Percentiles rank a stretch among this genome's conserved stretches.
These are phyloP conservation scores for Benthosema pterotum DNA, from an alignment of 2,797 vertebrate genomes.

Conservation along the genomic window DNA sequence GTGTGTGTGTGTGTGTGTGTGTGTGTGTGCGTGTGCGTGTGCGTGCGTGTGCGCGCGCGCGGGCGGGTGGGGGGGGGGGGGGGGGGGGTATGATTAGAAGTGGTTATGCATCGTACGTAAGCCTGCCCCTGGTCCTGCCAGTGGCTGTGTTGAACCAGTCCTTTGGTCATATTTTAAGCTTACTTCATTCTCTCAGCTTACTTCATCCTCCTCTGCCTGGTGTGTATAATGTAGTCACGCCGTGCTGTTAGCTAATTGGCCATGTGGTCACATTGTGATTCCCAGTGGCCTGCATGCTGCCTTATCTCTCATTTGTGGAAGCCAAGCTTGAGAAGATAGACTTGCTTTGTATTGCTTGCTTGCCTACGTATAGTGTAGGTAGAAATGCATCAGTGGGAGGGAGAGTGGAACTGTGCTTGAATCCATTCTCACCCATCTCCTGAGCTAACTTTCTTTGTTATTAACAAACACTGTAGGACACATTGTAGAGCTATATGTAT, in stretches of 20 bases:
- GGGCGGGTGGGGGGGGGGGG: no score
- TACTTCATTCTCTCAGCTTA: slow-evolving; percentile 3
- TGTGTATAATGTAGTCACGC: no score
- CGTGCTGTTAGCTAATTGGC: slow-evolving; percentile 6
- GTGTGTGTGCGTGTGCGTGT: no score
- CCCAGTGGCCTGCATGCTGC: background rate
- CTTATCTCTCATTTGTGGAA: slow-evolving; percentile 13
- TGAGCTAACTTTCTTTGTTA: slow-evolving; percentile 17
- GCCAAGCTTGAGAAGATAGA: slow-evolving; percentile 13
- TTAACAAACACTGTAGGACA: slow-evolving; percentile 30
- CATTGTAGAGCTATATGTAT: slow-evolving; percentile 41
- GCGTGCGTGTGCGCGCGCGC: no score
- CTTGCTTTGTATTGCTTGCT: no score
- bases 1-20: no score
- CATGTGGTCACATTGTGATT: background rate
- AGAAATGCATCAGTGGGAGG: no score
- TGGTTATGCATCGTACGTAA: background rate
- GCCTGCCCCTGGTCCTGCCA: background rate
- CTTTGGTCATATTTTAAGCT: background rate
- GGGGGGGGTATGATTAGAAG: background rate
- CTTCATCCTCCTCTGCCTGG: background rate
- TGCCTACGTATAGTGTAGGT: no score
- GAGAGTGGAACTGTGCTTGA: slow-evolving; percentile 29
- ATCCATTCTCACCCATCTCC: slow-evolving; percentile 21
- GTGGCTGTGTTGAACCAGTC: slow-evolving; percentile 10